Conservation (phyloP, 1,140 invertebrate species). For the Riptortus pedestris region DNA sequence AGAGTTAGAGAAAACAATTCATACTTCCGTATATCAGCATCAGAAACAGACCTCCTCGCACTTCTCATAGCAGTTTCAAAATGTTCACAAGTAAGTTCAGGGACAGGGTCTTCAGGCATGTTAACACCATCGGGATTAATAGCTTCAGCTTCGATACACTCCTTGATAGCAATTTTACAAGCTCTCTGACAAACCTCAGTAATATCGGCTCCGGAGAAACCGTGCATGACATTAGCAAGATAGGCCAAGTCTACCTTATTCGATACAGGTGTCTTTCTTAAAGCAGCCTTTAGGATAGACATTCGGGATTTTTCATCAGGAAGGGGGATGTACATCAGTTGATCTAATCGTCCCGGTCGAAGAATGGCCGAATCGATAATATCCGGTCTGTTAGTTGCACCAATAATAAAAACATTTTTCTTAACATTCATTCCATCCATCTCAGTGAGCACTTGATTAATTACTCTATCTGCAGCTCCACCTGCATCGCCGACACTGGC, state of each 20-base stretch:
- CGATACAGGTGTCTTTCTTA: conserved; percentile 92
- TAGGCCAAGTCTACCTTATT: conserved; percentile 87
- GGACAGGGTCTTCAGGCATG: conserved; percentile 90
- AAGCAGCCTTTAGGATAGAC: conserved; percentile 86
- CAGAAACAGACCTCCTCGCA: conserved; percentile 97
- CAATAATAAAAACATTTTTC: conserved; percentile 99
- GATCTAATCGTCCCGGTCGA: conserved; percentile 93
- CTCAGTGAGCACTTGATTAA: conserved; percentile 99
- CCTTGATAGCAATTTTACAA: conserved; percentile 94
- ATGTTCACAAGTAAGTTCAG: conserved; percentile 90
- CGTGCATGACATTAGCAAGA: conserved; percentile 72
- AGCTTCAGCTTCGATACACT: conserved; percentile 85
- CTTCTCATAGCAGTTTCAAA: conserved; percentile 99
- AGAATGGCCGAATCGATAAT: conserved; percentile 93
- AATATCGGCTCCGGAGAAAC: conserved; percentile 95
- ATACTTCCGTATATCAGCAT: conserved; percentile 99
- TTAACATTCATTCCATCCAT: conserved; percentile 99
- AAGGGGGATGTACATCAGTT: conserved; percentile 97
- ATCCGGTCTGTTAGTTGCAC: conserved; percentile 53
- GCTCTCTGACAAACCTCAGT: conserved; percentile 98
- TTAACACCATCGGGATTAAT: conserved; percentile 42
- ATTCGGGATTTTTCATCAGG: conserved; percentile 96
- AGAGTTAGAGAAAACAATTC: conserved; percentile 99
- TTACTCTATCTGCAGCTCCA: conserved; percentile 89
- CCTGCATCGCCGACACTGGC: conserved; percentile 88